Evolutionary conservation across 2,113 vertebrate species (phyloP).

Genomic region (Corynorhinus townsendii): DNA sequence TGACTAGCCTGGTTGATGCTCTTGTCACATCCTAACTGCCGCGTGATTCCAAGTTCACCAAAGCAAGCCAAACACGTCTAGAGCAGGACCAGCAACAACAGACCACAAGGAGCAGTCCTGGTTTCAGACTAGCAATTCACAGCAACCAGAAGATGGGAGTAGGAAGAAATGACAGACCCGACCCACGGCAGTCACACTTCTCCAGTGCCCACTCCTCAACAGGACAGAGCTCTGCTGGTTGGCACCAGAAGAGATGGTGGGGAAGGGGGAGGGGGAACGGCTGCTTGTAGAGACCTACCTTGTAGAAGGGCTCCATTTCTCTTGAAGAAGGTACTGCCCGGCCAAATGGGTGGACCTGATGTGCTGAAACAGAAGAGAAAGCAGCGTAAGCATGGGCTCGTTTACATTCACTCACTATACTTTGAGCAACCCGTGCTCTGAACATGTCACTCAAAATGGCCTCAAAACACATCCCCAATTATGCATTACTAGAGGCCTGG

Average conservation of each 20-base stretch:
- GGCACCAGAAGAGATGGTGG: not conserved
- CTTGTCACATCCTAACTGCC: not conserved
- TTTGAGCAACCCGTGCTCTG: not conserved
- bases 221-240: accelerated
- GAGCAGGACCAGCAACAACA: constrained; percentile 38
- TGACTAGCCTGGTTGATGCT: constrained; percentile 16
- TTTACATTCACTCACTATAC: not conserved
- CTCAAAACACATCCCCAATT: not conserved
- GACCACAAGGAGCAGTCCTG: constrained; percentile 41
- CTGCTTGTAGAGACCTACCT: constrained; percentile 83
- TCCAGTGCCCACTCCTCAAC: not conserved
- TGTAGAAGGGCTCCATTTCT: constrained; percentile 97
- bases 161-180: constrained; percentile 47
- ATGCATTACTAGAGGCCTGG: too few species aligned
- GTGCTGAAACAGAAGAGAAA: constrained; percentile 81
- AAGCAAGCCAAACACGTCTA: not conserved
- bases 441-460: accelerated
- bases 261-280: too few species aligned
- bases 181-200: not conserved
- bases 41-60: not conserved
- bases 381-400: constrained; percentile 55
- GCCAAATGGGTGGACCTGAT: constrained; percentile 96
- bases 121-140: not conserved
- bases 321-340: constrained; percentile 97
- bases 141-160: constrained; percentile 46